These are phyloP conservation scores for Coregonus sp. DNA, from an alignment of 2,797 vertebrate genomes.

Conservation along the genomic window DNA sequence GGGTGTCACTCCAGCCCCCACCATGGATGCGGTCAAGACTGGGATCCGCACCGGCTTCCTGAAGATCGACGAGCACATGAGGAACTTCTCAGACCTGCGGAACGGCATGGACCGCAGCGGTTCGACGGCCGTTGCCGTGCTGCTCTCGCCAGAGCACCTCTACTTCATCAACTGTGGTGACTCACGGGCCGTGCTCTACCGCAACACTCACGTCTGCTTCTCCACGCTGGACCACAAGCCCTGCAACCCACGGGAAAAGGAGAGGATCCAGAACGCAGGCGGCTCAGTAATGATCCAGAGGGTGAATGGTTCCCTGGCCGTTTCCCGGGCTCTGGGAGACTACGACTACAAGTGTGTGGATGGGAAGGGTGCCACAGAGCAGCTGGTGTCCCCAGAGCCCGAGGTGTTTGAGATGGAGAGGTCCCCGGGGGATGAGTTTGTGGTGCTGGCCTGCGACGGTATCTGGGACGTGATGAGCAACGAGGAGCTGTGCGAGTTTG, in stretches of 20 bases:
- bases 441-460: slow-evolving; percentile 95
- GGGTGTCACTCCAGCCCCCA: slow-evolving; percentile 73
- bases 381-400: slow-evolving; percentile 97
- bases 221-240: slow-evolving; percentile 99
- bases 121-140: slow-evolving; percentile 94
- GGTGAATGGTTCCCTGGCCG: slow-evolving; percentile 96
- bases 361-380: slow-evolving; percentile 97
- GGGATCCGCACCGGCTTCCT: slow-evolving; percentile 96
- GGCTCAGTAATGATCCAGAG: slow-evolving; percentile 99
- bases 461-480: slow-evolving; percentile 99
- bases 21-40: slow-evolving; percentile 89
- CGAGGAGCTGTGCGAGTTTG: slow-evolving; percentile 96
- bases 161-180: slow-evolving; percentile 99
- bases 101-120: slow-evolving; percentile 99
- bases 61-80: slow-evolving; percentile 98
- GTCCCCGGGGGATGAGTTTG: slow-evolving; percentile 92
- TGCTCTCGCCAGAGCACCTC: slow-evolving; percentile 90
- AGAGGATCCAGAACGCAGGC: slow-evolving; percentile 98
- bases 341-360: slow-evolving; percentile 99
- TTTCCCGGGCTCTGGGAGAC: slow-evolving; percentile 96
- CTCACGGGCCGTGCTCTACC: slow-evolving; percentile 92
- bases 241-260: slow-evolving; percentile 95
- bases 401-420: slow-evolving; percentile 93
- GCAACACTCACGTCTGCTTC: slow-evolving; percentile 91
- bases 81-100: slow-evolving; percentile 95